Evolutionary conservation across 2,113 vertebrate species (phyloP).

Genomic region (Microtus montanus): DNA sequence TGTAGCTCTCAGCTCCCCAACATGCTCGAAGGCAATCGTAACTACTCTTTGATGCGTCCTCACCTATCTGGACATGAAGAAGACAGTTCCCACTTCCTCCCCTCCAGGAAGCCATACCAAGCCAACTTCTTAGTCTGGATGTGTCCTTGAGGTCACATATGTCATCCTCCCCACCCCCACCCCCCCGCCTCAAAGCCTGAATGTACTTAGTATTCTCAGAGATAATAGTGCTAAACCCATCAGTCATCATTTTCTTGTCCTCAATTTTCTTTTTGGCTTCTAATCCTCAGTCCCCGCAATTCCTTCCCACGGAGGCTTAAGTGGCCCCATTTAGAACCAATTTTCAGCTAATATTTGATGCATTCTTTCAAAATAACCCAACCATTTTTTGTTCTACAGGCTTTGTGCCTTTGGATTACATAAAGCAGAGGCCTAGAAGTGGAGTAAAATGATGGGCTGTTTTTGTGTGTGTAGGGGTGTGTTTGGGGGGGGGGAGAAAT

Average conservation of each 20-base stretch:
- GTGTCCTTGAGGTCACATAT: constrained; percentile 78
- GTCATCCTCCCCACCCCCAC: constrained; percentile 52
- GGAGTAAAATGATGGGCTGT: constrained; percentile 69
- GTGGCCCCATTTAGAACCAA: constrained; percentile 78
- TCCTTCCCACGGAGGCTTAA: constrained; percentile 67
- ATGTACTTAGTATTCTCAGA: constrained; percentile 68
- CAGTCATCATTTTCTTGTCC: constrained; percentile 78
- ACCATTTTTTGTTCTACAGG: constrained; percentile 57
- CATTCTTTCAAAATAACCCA: constrained; percentile 79
- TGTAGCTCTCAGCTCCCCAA: not conserved
- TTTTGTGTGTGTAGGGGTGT: not conserved
- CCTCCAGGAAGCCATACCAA: constrained; percentile 46
- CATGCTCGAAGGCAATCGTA: constrained; percentile 32
- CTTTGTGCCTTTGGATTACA: constrained; percentile 77
- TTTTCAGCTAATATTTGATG: constrained; percentile 80
- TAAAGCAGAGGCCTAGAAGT: constrained; percentile 75
- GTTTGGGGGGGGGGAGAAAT: constrained; percentile 71
- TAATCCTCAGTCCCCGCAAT: constrained; percentile 58
- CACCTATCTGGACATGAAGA: constrained; percentile 65
- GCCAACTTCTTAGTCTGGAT: constrained; percentile 36
- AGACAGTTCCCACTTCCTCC: not conserved
- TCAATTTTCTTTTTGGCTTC: constrained; percentile 83
- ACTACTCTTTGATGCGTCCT: constrained; percentile 56
- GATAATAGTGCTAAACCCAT: constrained; percentile 74
- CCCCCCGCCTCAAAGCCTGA: constrained; percentile 3